Evolutionary conservation across 2,888 invertebrate genomes (phyloP).

Genomic region (Caenorhabditis sp.): DNA sequence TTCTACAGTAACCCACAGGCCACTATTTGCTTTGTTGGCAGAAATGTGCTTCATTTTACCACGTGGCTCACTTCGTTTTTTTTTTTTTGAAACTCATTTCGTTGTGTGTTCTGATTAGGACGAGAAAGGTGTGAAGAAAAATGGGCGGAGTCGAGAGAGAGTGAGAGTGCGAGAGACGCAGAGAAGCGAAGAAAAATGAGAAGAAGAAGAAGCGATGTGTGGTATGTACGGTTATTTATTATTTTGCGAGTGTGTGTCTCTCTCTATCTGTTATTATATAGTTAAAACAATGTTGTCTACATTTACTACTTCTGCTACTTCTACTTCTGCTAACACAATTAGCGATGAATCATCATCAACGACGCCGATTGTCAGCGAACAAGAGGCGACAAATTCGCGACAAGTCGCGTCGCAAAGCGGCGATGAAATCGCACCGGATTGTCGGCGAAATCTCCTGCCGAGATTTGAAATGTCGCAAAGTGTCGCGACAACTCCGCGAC

Average conservation of each 20-base stretch:
- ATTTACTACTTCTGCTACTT: background rate
- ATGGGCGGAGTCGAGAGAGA: background rate
- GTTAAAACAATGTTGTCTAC: background rate
- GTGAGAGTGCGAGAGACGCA: conserved; percentile 5
- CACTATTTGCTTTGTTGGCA: too few species aligned
- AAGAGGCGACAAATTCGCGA: background rate
- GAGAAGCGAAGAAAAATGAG: background rate
- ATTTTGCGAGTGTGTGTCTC: background rate
- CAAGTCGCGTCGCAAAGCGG: conserved; percentile 3
- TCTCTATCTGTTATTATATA: too few species aligned
- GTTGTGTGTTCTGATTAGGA: background rate
- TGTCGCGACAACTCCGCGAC: conserved; percentile 15
- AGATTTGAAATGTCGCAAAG: conserved; percentile 6
- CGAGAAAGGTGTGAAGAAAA: background rate
- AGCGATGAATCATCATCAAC: too few species aligned
- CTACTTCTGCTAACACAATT: too few species aligned
- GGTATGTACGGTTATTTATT: background rate
- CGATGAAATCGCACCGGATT: conserved; percentile 23
- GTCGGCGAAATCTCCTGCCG: conserved; percentile 25
- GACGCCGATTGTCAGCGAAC: too few species aligned
- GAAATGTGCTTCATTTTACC: too few species aligned
- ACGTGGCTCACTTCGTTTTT: background rate
- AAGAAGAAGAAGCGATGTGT: too few species aligned
- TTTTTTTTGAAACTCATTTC: background rate
- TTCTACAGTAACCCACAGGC: too few species aligned